A percentile compares a stretch with the other conserved stretches of the same genome.
These are phyloP conservation scores for Dendronephthya gigantea DNA, from an alignment of 64 coral and sea anemone genomes.

Conservation along the genomic window DNA sequence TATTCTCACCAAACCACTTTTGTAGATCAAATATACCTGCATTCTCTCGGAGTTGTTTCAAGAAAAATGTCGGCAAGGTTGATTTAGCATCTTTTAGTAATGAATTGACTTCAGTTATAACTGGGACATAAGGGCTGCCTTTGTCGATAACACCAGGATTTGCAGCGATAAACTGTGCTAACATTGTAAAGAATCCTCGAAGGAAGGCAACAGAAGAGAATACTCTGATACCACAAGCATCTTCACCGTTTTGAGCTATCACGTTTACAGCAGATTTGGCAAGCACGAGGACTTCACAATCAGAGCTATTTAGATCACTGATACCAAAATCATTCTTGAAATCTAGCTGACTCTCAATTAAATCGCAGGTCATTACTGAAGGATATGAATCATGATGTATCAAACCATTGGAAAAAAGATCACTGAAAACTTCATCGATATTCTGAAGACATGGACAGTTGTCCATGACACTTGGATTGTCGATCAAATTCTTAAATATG, in stretches of 20 bases:
- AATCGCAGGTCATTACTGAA: background rate
- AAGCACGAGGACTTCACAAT: background rate
- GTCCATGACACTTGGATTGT: background rate
- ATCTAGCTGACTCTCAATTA: background rate
- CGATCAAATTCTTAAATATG: background rate
- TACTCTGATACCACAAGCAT: background rate
- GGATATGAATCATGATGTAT: constrained; percentile 5
- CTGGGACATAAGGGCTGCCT: background rate
- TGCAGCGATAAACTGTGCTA: background rate
- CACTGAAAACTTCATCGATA: background rate
- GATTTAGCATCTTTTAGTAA: background rate
- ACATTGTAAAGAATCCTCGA: background rate
- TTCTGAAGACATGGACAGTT: constrained; percentile 9
- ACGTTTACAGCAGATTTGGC: background rate
- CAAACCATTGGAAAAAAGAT: background rate
- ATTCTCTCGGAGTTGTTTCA: background rate
- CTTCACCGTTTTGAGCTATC: background rate
- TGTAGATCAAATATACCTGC: background rate
- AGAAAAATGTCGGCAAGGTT: background rate
- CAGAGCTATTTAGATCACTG: background rate
- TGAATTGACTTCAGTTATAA: background rate
- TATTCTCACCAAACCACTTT: background rate
- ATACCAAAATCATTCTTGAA: background rate
- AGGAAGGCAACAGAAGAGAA: background rate
- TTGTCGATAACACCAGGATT: background rate